Base-by-base conservation (phyloP, 1,140 invertebrate genomes). In the Formica exsecta region DNA sequence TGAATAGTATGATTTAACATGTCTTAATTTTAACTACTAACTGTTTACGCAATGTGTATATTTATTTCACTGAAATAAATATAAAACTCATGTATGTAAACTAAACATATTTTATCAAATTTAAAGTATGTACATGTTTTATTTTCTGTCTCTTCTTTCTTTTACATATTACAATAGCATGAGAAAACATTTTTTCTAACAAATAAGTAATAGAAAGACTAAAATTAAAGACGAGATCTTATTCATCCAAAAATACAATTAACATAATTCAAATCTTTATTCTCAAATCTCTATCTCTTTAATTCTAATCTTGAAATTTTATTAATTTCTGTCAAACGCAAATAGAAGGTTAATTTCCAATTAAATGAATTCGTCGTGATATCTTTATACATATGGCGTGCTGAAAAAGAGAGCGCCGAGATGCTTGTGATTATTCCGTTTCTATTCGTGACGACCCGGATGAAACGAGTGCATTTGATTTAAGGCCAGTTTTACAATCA, bases 401-500 rank as follows among this genome's bases (percentile, higher is more conserved):
- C 19, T n/a, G n/a, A 19, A 51, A 51, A 51, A 51, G 11, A 32
- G 70, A 2, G 9, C 13, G 7, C 3, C 13, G 25, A 48, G 9
- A 19, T 22, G 44, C 2, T 36, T 25, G 11, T 41, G 22, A 89
- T 89, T 81, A 85, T 85, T 36, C 32, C 7, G 41, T 80, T 77
- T 86, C 32, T 65, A 76, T 84, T 89, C 44, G 61, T 51, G 41
- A 87, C 61, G 48, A 59, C 65, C 64, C 29, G 54, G 65, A 79
- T 19, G 62, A 62, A 86, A 36, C 51, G 19, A 44, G 44, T 70
- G 19, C 38, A 38, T 51, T 48, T 80, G 80, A 90, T 75, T 89
- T 76, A 85, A 85, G 51, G 32, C n/a, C 32, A 54, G 74, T 76
- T 87, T 89, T 87, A 87, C 70, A 85, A 89, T 81, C 80, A 54